Base-by-base conservation (phyloP, 1,140 invertebrate species). In the Pemphigus obesinymphae region DNA sequence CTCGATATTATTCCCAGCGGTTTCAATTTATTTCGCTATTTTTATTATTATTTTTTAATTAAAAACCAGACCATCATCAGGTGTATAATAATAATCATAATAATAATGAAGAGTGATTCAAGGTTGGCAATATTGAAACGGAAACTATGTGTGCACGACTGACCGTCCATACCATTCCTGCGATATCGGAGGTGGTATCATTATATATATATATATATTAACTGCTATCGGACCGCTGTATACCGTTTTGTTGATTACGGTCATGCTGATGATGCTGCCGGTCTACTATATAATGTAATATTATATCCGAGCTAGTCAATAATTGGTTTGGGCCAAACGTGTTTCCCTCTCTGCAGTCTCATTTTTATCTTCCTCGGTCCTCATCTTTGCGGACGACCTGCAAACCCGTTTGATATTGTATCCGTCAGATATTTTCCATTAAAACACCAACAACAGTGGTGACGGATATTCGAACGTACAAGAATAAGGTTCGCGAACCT, bases 1-100 rank as follows among this genome's bases (percentile, higher is more conserved):
- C 26, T 50, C n/a, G 23, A 40, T 80, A 61, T 63, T 45, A 45
- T 80, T 63, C 37, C 40, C 55, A n/a, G 55, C 13, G 37, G 34
- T 45, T 78, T 61, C 37, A 61, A 78, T 78, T 61, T 78, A 78
- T 61, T 78, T 80, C 55, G 37, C 26, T 50, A 29, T 61, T 61
- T 61, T 78, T 55, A 78, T 37, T 50, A 58, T 63, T 80, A 48
- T 63, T 80, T 76, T 80, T 80, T 80, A 80, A 80, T 80, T 80
- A 80, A 80, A 80, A 80, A 43, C 55, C 17, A 31, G 10, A 11
- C 37, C 17, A 31, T 63, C 55, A 31, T 61, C 34, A 40, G 37
- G 76, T 43, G 37, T 40, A 76, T 50, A 53, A 10, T 34, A 50
- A 53, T 45, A 45, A 34, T 68, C 23, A 40, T 50, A 53, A 50